A percentile compares a stretch with the other conserved stretches of the same genome.
phyloP scores from a whole-genome alignment of 2,888 invertebrate species.

The Pilophorus perplexus region DNA sequence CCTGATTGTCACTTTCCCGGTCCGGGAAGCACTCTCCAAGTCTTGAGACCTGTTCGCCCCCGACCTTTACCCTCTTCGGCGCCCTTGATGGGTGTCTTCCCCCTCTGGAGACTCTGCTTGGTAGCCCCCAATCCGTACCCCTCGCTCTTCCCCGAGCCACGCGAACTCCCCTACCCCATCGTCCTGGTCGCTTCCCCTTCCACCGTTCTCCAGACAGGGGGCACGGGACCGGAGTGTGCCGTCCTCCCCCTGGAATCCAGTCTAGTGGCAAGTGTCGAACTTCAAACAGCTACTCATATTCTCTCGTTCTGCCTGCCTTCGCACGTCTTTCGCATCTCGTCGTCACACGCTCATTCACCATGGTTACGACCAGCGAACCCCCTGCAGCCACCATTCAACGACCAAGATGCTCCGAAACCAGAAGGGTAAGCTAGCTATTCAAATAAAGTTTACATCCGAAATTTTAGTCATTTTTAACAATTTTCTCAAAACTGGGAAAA shows the following conservation, averaged over 20 bases:
- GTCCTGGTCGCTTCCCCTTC: background rate
- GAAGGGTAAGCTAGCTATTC: constrained; percentile 23
- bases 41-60: constrained; percentile 6
- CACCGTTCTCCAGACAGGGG: too few species aligned
- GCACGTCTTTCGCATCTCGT: background rate
- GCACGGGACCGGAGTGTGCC: constrained; percentile 34
- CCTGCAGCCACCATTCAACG: constrained; percentile 27
- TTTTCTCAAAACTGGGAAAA: too few species aligned
- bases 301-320: too few species aligned
- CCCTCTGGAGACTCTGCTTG: too few species aligned
- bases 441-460: too few species aligned
- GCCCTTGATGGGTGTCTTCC: too few species aligned
- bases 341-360: background rate
- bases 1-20: background rate
- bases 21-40: background rate
- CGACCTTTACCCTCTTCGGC: too few species aligned
- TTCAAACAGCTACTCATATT: background rate
- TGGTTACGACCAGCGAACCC: constrained; percentile 41
- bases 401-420: constrained; percentile 31
- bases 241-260: constrained; percentile 26
- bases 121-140: background rate
- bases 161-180: background rate
- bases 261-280: constrained; percentile 31
- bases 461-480: too few species aligned
- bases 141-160: background rate